Conservation (phyloP, 2,888 invertebrate genomes). For the Cetonia aurata region DNA sequence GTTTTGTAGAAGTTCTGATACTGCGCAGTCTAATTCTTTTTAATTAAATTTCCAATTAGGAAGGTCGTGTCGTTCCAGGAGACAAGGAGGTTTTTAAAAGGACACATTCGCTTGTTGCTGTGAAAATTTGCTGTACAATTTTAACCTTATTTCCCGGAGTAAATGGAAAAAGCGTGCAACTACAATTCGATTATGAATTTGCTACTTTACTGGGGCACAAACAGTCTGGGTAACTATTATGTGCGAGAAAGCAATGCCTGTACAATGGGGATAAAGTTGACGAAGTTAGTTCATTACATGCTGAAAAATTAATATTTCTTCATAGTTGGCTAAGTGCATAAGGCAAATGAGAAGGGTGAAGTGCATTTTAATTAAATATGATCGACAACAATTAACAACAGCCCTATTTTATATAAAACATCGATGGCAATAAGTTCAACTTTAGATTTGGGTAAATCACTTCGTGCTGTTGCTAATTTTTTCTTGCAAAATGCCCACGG, state of each 20-base stretch:
- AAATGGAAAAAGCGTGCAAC: constrained; percentile 22
- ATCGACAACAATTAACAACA: too few species aligned
- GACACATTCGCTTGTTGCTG: constrained; percentile 1
- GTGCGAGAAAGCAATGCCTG: neutral
- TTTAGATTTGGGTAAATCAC: too few species aligned
- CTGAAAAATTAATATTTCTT: constrained; percentile 3
- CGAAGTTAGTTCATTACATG: neutral
- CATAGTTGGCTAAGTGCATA: too few species aligned
- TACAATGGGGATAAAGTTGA: neutral
- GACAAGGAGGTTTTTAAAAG: neutral
- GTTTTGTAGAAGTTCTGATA: too few species aligned
- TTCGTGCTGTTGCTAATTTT: too few species aligned
- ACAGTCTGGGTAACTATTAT: constrained; percentile 3
- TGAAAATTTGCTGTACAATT: constrained; percentile 13
- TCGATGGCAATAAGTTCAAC: too few species aligned
- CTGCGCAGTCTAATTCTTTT: neutral
- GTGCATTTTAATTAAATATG: too few species aligned
- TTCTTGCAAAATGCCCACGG: too few species aligned
- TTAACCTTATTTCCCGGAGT: constrained; percentile 21
- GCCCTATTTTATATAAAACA: too few species aligned
- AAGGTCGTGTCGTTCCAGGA: neutral
- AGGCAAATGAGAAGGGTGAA: too few species aligned
- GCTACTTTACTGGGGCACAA: neutral
- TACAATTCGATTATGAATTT: constrained; percentile 15
- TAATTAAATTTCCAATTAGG: constrained; percentile 26